These are phyloP conservation scores for Beroe forskalii DNA, from an alignment of 37 sponge, comb jelly and placozoan genomes.

Conservation along the genomic window DNA sequence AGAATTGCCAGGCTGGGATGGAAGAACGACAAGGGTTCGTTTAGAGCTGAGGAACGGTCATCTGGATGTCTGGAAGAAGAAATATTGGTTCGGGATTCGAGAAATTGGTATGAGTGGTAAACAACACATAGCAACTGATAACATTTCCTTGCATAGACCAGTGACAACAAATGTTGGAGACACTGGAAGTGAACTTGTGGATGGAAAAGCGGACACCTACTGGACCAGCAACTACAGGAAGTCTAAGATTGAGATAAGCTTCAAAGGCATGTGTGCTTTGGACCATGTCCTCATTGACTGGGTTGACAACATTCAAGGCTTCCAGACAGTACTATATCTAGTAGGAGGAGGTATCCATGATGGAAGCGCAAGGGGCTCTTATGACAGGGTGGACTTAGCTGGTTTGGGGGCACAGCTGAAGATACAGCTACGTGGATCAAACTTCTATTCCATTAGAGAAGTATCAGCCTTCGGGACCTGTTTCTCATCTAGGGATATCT, in stretches of 20 bases:
- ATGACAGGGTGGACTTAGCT: neutral
- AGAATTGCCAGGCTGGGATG: neutral
- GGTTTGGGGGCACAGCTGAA: neutral
- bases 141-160: neutral
- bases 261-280: neutral
- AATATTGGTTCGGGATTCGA: neutral
- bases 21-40: neutral
- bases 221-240: neutral
- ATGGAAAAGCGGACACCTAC: neutral
- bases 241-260: neutral
- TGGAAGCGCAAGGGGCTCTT: neutral
- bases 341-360: neutral
- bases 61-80: neutral
- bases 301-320: neutral
- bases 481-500: neutral
- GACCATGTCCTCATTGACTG: constrained; percentile 17
- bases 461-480: neutral
- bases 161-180: neutral
- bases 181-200: neutral
- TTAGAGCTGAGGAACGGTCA: neutral
- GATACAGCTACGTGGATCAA: neutral
- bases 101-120: neutral
- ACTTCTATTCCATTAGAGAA: neutral
- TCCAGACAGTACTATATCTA: neutral
- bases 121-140: neutral